phyloP scores from a whole-genome alignment of 2,797 vertebrate genomes.

The Eutrigla gurnardus region DNA sequence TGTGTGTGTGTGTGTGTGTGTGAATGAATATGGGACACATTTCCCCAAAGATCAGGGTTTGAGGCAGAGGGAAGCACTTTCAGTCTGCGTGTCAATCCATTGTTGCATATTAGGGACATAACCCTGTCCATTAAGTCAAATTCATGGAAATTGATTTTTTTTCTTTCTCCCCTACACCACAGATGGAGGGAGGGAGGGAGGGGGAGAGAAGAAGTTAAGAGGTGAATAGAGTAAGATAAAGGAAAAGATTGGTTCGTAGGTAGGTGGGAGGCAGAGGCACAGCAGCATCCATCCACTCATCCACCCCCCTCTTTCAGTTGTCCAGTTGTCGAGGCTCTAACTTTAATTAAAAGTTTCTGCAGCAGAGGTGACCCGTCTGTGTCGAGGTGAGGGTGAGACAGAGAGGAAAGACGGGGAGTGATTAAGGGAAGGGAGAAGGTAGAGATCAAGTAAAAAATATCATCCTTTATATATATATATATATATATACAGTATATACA shows the following conservation, averaged over 20 bases:
- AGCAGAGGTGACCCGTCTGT: slow-evolving; percentile 76
- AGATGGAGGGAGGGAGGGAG: slow-evolving; percentile 6
- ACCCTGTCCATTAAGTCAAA: slow-evolving; percentile 82
- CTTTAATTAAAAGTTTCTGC: slow-evolving; percentile 86
- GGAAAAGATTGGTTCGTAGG: slow-evolving; percentile 30
- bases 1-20: slow-evolving; percentile 13
- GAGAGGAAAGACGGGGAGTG: slow-evolving; percentile 57
- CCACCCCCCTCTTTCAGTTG: slow-evolving; percentile 36
- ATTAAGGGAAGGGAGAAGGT: slow-evolving; percentile 47
- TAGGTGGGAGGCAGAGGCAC: slow-evolving; percentile 4
- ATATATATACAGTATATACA: neutral
- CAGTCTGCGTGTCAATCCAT: slow-evolving; percentile 64
- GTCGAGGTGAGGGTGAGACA: slow-evolving; percentile 70
- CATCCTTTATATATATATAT: neutral
- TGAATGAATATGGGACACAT: slow-evolving; percentile 36
- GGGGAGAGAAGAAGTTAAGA: slow-evolving; percentile 25
- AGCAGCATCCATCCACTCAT: slow-evolving; percentile 51
- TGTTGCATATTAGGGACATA: slow-evolving; percentile 78
- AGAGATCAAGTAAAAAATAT: slow-evolving; percentile 38
- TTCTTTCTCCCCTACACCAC: slow-evolving; percentile 22
- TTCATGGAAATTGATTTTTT: slow-evolving; percentile 69
- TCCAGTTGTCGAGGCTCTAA: slow-evolving; percentile 76
- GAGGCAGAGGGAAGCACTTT: slow-evolving; percentile 45
- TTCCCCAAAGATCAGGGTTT: slow-evolving; percentile 33
- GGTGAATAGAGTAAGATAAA: slow-evolving; percentile 46